A percentile compares a stretch with the other conserved stretches of the same genome.
Conservation (phyloP, 2,113 vertebrate species). For the sheep (Ovis aries) region ARS-UI_Ramb_v3.0 NC_056067.1:47246001-47246500, state of each 20-base stretch:
- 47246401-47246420: not conserved
- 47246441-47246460: not conserved
- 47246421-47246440: not conserved
- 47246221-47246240: not conserved
- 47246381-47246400: not conserved
- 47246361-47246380: not conserved
- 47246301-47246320: not conserved
- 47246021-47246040: not conserved
- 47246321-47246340: not conserved
- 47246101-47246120: not conserved
- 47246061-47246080: not conserved
- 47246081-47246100: not conserved
- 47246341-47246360: not conserved
- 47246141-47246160: not conserved
- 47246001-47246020: not conserved
- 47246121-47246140: not conserved
- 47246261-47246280: accelerated
- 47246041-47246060: not conserved
- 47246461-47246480: not conserved
- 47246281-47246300: not conserved
- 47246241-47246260: not conserved
- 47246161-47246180: not conserved
- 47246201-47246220: not conserved
- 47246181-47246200: not conserved
- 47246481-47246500: not conserved